Evolutionary conservation across 2,888 invertebrate genomes (phyloP).

Genomic region (Acanthopleura granulata): DNA sequence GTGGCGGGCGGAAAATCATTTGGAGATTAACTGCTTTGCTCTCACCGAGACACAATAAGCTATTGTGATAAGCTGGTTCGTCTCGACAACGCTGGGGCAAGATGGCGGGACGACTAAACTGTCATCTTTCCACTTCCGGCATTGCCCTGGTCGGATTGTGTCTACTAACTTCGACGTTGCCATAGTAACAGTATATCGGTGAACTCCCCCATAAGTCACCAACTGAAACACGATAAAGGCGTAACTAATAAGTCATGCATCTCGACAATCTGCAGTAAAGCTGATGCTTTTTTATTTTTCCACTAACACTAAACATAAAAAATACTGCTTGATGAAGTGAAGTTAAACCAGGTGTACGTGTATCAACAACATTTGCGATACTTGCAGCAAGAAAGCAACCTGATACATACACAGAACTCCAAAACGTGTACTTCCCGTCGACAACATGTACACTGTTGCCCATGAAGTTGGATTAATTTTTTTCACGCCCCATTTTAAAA

Average conservation of each 20-base stretch:
- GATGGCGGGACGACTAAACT: conserved; percentile 55
- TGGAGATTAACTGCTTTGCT: background rate
- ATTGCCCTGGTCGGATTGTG: conserved; percentile 54
- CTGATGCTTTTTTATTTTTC: too few relatives aligned
- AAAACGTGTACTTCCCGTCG: too few relatives aligned
- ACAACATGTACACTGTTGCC: too few relatives aligned
- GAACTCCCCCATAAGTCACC: conserved; percentile 56
- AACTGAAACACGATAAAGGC: conserved; percentile 35
- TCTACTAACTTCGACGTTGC: conserved; percentile 53
- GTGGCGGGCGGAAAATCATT: background rate
- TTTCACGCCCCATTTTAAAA: too few relatives aligned
- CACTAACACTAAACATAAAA: too few relatives aligned
- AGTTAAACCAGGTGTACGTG: too few relatives aligned
- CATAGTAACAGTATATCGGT: conserved; percentile 50
- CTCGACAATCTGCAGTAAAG: too few relatives aligned
- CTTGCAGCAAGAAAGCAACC: too few relatives aligned
- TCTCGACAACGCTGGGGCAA: conserved; percentile 57
- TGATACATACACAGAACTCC: too few relatives aligned
- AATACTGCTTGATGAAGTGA: too few relatives aligned
- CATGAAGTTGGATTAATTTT: too few relatives aligned
- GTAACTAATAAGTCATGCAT: background rate
- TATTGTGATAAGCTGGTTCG: conserved; percentile 61
- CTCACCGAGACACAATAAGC: conserved; percentile 63
- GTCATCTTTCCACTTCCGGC: conserved; percentile 56
- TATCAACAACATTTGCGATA: too few relatives aligned